Conservation (phyloP, 1,140 invertebrate genomes). For the Micrasema minimum region DNA sequence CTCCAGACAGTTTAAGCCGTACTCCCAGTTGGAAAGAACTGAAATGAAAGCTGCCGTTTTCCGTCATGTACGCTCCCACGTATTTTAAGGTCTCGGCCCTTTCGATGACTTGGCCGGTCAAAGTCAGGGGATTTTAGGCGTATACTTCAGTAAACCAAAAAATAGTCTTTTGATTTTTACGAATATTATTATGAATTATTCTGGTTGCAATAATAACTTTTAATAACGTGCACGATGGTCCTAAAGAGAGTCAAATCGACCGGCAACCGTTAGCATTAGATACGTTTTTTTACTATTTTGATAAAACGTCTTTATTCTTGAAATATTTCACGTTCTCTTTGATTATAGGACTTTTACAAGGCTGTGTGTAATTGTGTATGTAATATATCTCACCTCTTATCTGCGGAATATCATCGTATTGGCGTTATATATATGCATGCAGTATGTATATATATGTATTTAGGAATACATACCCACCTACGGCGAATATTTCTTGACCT, state of each 20-base stretch:
- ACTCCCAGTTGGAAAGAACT: no score
- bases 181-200: no score
- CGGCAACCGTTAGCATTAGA: slow-evolving; percentile 10
- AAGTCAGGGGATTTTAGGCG: no score
- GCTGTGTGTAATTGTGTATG: slow-evolving; percentile 10
- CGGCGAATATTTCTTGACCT: slow-evolving; percentile 26
- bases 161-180: no score
- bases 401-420: background rate
- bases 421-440: background rate
- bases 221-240: no score
- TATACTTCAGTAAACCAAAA: no score
- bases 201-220: background rate
- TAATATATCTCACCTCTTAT: slow-evolving; percentile 14
- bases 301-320: slow-evolving; percentile 31
- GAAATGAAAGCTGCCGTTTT: no score
- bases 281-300: background rate
- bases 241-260: background rate
- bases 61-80: no score
- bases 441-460: background rate
- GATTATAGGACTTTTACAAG: slow-evolving; percentile 22
- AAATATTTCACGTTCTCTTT: slow-evolving; percentile 37
- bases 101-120: no score
- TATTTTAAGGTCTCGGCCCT: no score
- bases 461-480: slow-evolving; percentile 5
- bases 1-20: no score